These are phyloP conservation scores for Podilymbus podiceps DNA, from an alignment of 2,113 vertebrate genomes.

Conservation along the genomic window DNA sequence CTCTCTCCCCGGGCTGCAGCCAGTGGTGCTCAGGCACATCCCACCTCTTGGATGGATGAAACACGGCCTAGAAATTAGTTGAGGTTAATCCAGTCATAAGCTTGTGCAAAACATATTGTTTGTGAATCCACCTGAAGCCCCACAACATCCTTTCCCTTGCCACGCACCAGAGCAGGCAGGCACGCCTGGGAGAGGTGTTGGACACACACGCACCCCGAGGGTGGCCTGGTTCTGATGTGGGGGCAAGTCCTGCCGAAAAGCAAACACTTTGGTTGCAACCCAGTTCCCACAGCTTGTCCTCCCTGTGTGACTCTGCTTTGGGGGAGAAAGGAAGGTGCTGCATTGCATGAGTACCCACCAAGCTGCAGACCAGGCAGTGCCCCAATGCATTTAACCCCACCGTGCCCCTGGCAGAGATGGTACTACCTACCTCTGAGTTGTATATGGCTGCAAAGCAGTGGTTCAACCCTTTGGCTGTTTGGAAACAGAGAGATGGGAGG, in stretches of 20 bases:
- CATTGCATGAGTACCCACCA: not conserved
- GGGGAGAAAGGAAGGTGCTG: not conserved
- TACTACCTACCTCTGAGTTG: not conserved
- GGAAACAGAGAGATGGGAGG: not conserved
- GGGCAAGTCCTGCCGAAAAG: not conserved
- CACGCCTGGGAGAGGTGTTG: not conserved
- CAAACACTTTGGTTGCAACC: not conserved
- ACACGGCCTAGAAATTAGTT: not conserved
- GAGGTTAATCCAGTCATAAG: not conserved
- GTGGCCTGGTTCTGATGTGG: not conserved
- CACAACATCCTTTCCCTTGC: not conserved
- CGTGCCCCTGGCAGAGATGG: not conserved
- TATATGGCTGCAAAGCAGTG: not conserved
- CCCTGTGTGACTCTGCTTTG: not conserved
- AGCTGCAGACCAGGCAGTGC: not conserved
- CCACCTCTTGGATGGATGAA: not conserved
- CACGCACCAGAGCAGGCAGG: not conserved
- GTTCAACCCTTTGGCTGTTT: not conserved
- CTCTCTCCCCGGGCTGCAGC: not conserved
- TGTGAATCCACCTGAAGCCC: not conserved
- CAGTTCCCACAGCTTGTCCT: not conserved
- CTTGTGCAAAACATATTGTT: not conserved
- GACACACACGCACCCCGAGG: rapidly evolving
- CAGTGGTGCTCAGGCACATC: not conserved
- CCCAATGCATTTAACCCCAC: not conserved